Percentiles rank a stretch among this genome's conserved stretches.
Conservation (phyloP, 2,888 invertebrate genomes). For the Octonoba sinensis region DNA sequence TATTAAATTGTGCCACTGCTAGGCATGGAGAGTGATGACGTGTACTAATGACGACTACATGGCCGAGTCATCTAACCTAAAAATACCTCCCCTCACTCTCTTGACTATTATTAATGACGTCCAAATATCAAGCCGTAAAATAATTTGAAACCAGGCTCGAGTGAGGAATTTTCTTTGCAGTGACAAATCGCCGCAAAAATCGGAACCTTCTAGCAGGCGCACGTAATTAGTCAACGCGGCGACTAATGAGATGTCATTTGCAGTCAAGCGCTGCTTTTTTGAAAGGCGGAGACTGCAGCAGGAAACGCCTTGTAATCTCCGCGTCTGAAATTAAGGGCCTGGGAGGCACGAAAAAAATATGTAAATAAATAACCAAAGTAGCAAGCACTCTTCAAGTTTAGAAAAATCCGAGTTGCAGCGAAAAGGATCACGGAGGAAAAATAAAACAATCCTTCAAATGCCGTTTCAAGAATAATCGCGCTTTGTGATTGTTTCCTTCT, state of each 20-base stretch:
- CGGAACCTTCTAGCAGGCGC: slow-evolving; percentile 29
- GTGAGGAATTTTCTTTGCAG: slow-evolving; percentile 32
- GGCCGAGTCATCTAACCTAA: slow-evolving; percentile 36
- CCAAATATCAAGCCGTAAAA: slow-evolving; percentile 40
- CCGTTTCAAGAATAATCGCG: not conserved
- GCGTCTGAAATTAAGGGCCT: slow-evolving; percentile 16
- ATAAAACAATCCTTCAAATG: slow-evolving; percentile 2
- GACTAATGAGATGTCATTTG: slow-evolving; percentile 56
- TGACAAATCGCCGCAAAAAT: slow-evolving; percentile 62
- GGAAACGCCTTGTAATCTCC: slow-evolving; percentile 34
- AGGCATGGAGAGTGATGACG: slow-evolving; percentile 23
- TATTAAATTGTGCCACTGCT: slow-evolving; percentile 10
- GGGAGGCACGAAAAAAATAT: slow-evolving; percentile 15
- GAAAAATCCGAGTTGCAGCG: slow-evolving; percentile 13
- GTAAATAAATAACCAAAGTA: slow-evolving; percentile 36
- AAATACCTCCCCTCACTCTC: slow-evolving; percentile 34
- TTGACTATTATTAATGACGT: slow-evolving; percentile 49
- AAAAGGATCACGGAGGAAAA: slow-evolving; percentile 19
- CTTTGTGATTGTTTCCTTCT: slow-evolving; percentile 20
- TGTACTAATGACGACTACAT: slow-evolving; percentile 36
- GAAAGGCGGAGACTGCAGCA: slow-evolving; percentile 1
- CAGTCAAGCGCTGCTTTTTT: slow-evolving; percentile 21
- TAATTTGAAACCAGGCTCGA: slow-evolving; percentile 9
- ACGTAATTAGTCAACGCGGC: slow-evolving; percentile 54
- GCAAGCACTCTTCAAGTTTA: slow-evolving; percentile 16